Evolutionary conservation across 2,888 invertebrate genomes (phyloP), one percentile per base, ranked within the genome.

Genomic region (Chloroclysta siterata): DNA sequence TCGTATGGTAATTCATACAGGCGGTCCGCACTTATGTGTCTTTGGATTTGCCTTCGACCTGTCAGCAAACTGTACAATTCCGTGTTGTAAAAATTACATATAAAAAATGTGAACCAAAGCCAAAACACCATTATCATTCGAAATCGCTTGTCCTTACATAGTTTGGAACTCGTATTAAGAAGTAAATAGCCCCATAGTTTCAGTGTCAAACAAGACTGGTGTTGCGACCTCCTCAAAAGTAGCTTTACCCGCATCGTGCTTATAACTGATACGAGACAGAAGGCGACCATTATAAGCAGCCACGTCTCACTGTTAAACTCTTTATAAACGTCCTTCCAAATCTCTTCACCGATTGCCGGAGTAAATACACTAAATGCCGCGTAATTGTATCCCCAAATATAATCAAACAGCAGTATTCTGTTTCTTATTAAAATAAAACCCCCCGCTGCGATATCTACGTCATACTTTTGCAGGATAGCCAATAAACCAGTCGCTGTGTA

Each of bases 61-160:
- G 85, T 79, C 39, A 85, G 71, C 46, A 87, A 77, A 69, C 85
- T 84, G 60, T 79, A 83, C 28, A 87, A 69, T 13, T 82, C 79
- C 5, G 87, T 85, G 52, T 80, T 84, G 61, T 88, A 90, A 69
- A 90, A 88, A 63, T 74, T 86, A 3, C 68, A 71, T 11, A 89
- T 79, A 51, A 82, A 87, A 66, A 83, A 89, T 44, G 87, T 80
- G 41, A 85, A 89, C 80, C 83, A 82, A 65, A 86, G 74, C 89
- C 89, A 89, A 56, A 72, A 73, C 28, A 84, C 56, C 28, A 85
- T 72, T 8, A 88, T 65, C 0, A 68, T 59, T 70, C 81, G 78
- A 36, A 84, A 72, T 41, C 73, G 74, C 50, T 73, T 78, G 7
- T 77, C 69, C 61, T 64, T 77, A 2, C 80, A 70, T 47, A 85